Percentiles rank a stretch among this genome's conserved stretches.
Conservation (phyloP, 2,797 vertebrate genomes). For the Sebastes taczanowskii region DNA sequence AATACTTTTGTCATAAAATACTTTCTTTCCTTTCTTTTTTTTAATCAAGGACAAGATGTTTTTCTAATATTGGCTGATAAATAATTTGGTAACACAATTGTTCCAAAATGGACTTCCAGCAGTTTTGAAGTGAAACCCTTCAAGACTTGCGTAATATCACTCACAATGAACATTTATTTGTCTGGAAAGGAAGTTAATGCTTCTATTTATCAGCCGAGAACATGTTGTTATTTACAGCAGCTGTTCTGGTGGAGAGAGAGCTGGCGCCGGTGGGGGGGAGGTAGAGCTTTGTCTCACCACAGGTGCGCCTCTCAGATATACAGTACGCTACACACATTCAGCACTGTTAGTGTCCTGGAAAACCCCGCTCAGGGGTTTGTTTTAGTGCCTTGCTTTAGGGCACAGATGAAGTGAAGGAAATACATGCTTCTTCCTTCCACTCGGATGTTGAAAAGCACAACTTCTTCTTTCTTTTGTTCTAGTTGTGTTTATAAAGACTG, state of each 20-base stretch:
- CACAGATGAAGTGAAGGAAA: neutral
- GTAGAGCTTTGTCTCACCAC: constrained; percentile 7
- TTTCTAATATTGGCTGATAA: neutral
- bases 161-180: neutral
- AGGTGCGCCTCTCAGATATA: constrained; percentile 8
- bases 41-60: neutral
- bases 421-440: neutral
- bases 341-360: neutral
- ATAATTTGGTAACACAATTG: neutral
- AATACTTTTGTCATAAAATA: neutral
- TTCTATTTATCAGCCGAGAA: neutral
- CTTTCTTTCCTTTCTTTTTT: too few relatives aligned
- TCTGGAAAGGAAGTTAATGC: neutral
- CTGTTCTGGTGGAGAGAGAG: constrained; percentile 4
- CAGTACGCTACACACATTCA: neutral
- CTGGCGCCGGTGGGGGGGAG: neutral
- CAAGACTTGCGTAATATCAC: neutral
- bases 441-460: neutral
- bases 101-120: neutral
- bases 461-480: neutral
- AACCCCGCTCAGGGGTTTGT: constrained; percentile 1
- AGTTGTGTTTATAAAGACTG: neutral
- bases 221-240: constrained; percentile 18
- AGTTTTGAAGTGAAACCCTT: neutral
- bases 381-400: constrained; percentile 9